Conservation (phyloP, 2,888 invertebrate genomes). For the Pachycephus smyrnensis region DNA sequence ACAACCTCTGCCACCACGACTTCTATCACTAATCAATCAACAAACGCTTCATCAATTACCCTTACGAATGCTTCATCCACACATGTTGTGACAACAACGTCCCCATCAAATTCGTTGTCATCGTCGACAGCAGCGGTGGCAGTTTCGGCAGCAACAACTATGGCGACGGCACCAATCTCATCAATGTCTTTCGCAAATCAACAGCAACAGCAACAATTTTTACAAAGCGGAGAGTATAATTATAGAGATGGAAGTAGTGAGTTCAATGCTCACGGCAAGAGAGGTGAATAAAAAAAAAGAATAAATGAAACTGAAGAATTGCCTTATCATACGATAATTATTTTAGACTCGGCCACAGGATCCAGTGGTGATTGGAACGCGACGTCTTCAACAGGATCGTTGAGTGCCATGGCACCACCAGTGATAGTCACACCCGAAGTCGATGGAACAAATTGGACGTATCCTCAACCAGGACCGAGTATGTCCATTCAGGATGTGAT, state of each 20-base stretch:
- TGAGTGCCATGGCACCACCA: constrained; percentile 66
- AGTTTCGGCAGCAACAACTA: constrained; percentile 19
- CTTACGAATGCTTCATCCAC: neutral
- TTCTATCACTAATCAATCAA: neutral
- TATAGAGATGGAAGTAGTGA: neutral
- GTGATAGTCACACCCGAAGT: constrained; percentile 72
- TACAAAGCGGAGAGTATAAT: neutral
- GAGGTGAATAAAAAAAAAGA: neutral
- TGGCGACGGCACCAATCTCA: constrained; percentile 14
- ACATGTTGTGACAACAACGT: neutral
- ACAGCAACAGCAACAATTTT: neutral
- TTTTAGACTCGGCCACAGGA: neutral
- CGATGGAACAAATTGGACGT: constrained; percentile 63
- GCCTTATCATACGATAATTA: neutral
- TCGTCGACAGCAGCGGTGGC: constrained; percentile 5
- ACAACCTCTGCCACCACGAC: neutral
- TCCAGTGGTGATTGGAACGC: constrained; percentile 24
- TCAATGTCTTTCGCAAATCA: neutral
- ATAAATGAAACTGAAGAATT: neutral
- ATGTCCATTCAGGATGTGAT: constrained; percentile 86
- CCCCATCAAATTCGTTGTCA: neutral
- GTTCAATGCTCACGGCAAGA: neutral
- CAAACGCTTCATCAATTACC: neutral
- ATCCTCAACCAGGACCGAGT: constrained; percentile 74
- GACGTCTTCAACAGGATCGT: constrained; percentile 57